Conservation (phyloP, 1,140 invertebrate genomes). For the Oryzaephilus surinamensis region DNA sequence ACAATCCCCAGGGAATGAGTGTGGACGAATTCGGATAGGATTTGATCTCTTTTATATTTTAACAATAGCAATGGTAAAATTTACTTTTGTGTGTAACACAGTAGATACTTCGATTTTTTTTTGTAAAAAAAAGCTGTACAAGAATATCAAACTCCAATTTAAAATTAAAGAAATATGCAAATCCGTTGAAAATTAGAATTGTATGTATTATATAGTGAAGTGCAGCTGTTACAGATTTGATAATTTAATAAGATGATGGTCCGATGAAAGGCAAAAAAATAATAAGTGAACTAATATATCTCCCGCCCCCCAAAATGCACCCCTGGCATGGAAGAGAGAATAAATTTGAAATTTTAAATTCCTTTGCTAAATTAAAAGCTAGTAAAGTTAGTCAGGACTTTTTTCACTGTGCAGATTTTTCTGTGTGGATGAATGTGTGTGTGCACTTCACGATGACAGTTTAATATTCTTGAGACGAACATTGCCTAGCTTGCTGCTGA, state of each 20-base stretch:
- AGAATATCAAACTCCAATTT: too few relatives aligned
- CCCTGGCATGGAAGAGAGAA: slow-evolving; percentile 4
- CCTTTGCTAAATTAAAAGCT: slow-evolving; percentile 13
- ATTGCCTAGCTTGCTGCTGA: slow-evolving; percentile 13
- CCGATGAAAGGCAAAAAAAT: slow-evolving; percentile 10
- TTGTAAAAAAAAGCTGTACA: too few relatives aligned
- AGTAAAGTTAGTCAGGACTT: slow-evolving; percentile 12
- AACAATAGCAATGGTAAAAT: too few relatives aligned
- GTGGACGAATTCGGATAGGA: too few relatives aligned
- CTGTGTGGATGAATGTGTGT: too few relatives aligned
- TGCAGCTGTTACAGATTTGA: slow-evolving; percentile 16
- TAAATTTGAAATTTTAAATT: slow-evolving; percentile 17
- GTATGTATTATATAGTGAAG: too few relatives aligned
- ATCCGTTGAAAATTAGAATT: slow-evolving; percentile 11
- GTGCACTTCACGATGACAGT: slow-evolving; percentile 27
- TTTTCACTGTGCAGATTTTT: slow-evolving; percentile 13
- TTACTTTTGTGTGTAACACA: too few relatives aligned
- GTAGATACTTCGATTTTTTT: too few relatives aligned
- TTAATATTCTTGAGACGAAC: slow-evolving; percentile 23
- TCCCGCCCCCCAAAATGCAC: too few relatives aligned
- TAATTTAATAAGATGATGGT: slow-evolving; percentile 17
- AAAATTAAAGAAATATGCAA: slow-evolving; percentile 17
- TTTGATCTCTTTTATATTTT: too few relatives aligned
- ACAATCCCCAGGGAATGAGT: too few relatives aligned
- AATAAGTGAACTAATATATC: too few relatives aligned